Percentiles rank a stretch among this genome's conserved stretches.
phyloP scores from a whole-genome alignment of 2,888 invertebrate genomes.

The Mesorhabditis belari region DNA sequence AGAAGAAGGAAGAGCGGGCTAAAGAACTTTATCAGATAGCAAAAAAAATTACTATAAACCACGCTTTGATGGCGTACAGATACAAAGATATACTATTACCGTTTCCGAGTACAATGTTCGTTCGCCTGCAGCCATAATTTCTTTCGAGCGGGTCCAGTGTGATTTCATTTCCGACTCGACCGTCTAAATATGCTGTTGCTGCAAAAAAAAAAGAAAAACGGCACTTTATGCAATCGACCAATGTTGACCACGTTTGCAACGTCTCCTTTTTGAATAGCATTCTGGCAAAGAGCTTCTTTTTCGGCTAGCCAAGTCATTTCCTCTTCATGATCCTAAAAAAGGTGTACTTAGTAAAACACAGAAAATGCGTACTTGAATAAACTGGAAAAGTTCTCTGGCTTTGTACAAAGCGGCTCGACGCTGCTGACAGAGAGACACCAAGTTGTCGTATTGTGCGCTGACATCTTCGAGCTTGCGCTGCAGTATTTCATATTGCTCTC shows the following conservation, averaged over 20 bases:
- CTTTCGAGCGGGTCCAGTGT: slow-evolving; percentile 55
- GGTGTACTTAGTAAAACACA: slow-evolving; percentile 3
- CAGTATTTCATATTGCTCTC: slow-evolving; percentile 63
- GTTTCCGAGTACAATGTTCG: slow-evolving; percentile 28
- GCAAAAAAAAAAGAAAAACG: slow-evolving; percentile 9
- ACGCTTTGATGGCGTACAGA: slow-evolving; percentile 64
- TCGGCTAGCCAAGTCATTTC: slow-evolving; percentile 95
- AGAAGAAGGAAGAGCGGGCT: slow-evolving; percentile 41
- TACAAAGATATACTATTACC: slow-evolving; percentile 26
- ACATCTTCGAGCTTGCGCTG: slow-evolving; percentile 71
- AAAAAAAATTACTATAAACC: slow-evolving; percentile 66
- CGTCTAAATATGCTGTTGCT: slow-evolving; percentile 50
- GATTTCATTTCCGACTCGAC: slow-evolving; percentile 74
- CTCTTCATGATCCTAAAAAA: slow-evolving; percentile 81
- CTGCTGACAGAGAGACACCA: slow-evolving; percentile 68
- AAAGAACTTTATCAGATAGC: slow-evolving; percentile 54
- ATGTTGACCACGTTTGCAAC: slow-evolving; percentile 79
- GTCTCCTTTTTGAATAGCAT: slow-evolving; percentile 88
- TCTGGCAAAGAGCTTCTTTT: slow-evolving; percentile 79
- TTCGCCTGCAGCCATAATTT: slow-evolving; percentile 51
- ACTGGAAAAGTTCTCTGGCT: slow-evolving; percentile 85
- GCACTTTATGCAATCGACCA: slow-evolving; percentile 82
- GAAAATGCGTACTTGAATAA: slow-evolving; percentile 56
- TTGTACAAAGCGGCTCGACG: slow-evolving; percentile 78
- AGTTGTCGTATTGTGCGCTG: slow-evolving; percentile 69